phyloP scores from a whole-genome alignment of 2,797 vertebrate species.

The Oreochromis mossambicus region DNA sequence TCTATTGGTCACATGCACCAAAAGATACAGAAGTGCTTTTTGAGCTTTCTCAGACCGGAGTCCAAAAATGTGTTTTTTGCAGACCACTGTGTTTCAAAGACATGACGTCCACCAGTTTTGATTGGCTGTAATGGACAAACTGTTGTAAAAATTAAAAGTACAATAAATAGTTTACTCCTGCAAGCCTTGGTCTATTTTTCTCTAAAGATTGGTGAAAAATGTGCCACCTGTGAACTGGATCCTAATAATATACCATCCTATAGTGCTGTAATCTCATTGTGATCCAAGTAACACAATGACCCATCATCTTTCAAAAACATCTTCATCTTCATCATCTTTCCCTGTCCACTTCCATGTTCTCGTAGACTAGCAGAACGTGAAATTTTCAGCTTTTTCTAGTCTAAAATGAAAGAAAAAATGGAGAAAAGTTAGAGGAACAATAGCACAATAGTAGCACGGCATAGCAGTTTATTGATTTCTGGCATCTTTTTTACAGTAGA shows the following conservation, averaged over 20 bases:
- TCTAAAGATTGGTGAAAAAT: neutral
- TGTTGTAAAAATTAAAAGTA: neutral
- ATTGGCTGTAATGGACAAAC: neutral
- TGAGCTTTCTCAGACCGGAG: neutral
- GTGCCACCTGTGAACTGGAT: neutral
- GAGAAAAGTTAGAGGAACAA: neutral
- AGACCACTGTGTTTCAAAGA: neutral
- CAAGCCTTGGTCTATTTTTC: neutral
- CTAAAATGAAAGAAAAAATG: neutral
- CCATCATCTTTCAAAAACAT: neutral
- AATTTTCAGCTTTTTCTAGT: neutral
- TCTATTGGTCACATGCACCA: neutral
- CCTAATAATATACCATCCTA: neutral
- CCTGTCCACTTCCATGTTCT: neutral
- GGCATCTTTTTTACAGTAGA: constrained; percentile 33
- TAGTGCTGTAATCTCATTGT: neutral
- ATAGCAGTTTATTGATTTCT: constrained; percentile 40
- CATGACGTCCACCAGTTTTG: neutral
- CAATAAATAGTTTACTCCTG: neutral
- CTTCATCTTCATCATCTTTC: neutral
- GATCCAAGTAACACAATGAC: neutral
- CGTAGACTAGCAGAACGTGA: neutral
- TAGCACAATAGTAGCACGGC: neutral
- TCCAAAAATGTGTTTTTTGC: neutral
- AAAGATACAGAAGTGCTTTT: neutral